Base-by-base conservation (phyloP, 2,113 vertebrate genomes). In the Sterrhoptilus dennistouni region DNA sequence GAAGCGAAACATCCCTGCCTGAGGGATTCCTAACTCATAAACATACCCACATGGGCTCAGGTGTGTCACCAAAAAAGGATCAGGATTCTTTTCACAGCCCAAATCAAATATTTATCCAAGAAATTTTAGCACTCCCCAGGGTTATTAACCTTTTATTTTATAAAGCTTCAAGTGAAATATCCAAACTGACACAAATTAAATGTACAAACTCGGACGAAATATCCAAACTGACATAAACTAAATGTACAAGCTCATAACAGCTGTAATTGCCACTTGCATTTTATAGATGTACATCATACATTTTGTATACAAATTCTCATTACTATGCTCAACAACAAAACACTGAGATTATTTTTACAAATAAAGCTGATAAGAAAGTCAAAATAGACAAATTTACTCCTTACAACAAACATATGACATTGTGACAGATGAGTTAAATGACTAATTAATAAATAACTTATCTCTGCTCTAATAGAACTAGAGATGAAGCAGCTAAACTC, bases 21-120 rank as follows among this genome's bases (percentile, higher is more conserved):
- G 27, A 19, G 47, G 7, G 2, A 0, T 18, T n/a, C 52, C 35
- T 6, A 5, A 0, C 18, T 33, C 66, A 20, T 9, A 6, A 53
- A 45, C 10, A 14, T 7, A 3, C 18, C 10, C 4, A 4, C 29
- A 1, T 0, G 1, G 25, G 10, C 49, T 25, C 70, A 36, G 12
- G 9, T 5, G 16, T 17, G n/a, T 10, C 68, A 23, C 7, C 24
- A 50, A 7, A 44, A 52, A 28, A 11, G 9, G 23, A 31, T 25
- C 38, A 38, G 16, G 14, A 27, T 5, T 13, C 28, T 52, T 59
- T 65, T 29, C 59, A 53, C 17, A 44, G 24, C 27, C 12, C 49
- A 22, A 40, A 53, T 19, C 18, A 45, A 33, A 28, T 1, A 7
- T 50, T 87, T 36, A 31, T 7, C 24, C 16, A 18, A 40, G 4